A percentile compares a stretch with the other conserved stretches of the same genome.
These are phyloP conservation scores for Gallinago undulata DNA, from an alignment of 2,113 vertebrate genomes.

Conservation along the genomic window DNA sequence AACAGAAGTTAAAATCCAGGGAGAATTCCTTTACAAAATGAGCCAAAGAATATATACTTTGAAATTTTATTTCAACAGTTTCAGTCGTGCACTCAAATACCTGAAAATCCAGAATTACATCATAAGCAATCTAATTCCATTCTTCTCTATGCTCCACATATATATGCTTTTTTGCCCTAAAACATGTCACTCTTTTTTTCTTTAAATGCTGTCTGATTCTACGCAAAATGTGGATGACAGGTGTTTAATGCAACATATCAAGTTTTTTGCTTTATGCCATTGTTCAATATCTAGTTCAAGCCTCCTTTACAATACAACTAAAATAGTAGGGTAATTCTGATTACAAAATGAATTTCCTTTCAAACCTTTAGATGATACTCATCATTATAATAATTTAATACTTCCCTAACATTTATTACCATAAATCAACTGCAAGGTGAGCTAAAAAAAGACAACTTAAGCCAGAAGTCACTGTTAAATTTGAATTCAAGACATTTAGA, in stretches of 20 bases:
- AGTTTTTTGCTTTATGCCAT: background rate
- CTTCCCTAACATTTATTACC: background rate
- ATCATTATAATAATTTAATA: background rate
- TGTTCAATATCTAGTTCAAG: background rate
- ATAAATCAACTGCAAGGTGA: background rate
- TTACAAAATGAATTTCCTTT: background rate
- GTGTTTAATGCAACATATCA: background rate
- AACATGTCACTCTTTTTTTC: background rate
- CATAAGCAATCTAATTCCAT: background rate
- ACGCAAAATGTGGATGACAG: background rate
- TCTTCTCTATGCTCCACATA: background rate
- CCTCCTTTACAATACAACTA: background rate
- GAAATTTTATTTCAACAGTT: background rate
- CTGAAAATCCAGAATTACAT: background rate
- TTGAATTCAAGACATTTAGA: background rate
- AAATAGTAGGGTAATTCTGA: background rate
- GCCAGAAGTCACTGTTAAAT: background rate
- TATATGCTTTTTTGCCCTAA: background rate
- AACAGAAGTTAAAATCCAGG: background rate
- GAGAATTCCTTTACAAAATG: background rate
- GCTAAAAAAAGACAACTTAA: background rate
- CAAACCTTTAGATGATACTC: background rate
- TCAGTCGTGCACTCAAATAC: background rate
- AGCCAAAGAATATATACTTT: background rate
- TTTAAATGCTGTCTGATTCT: background rate